Evolutionary conservation across 2,888 invertebrate genomes (phyloP), one percentile per base, ranked within the genome.

Genomic region (Noctua fimbriata): DNA sequence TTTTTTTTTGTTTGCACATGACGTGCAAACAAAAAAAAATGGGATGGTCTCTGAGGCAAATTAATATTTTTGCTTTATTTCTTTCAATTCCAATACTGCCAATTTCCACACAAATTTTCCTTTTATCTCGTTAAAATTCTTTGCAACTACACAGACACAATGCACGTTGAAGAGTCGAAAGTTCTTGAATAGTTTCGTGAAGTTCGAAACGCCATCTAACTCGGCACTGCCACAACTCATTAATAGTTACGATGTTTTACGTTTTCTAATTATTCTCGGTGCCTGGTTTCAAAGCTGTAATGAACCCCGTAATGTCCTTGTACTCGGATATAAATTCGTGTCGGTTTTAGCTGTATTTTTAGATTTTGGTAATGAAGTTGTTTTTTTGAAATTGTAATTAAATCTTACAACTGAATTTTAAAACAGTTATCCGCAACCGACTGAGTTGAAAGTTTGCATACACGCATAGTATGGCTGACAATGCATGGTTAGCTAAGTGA

Each of bases 201-300:
- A 84, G 76, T 81, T 81, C 49, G 21, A 44, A 72, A 73, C 28
- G n/a, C 16, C 55, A 52, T 70, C 41, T 55, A 24, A 73, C 66
- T 73, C 63, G 28, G 6, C 24, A n/a, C 58, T 36, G 41, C 36
- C 32, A 18, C 58, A 79, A 79, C 73, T 83, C 73, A 85, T 85
- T 82, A 79, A 72, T 77, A 84, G 76, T 82, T 79, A 69, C 71
- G n/a, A 32, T 76, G 73, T 69, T 76, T 70, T 69, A 60, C 73
- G 79, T 79, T 85, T 73, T 76, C 76, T 79, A 73, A 85, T 85
- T 85, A 79, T 36, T 70, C 28, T 47, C 69, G 73, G 81, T 76
- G 69, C n/a, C 69, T 76, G 67, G 67, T 73, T 76, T 73, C 72
- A 70, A 67, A 73, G 69, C 85, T 72, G 55, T 84, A 71, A 84